phyloP scores from a whole-genome alignment of 2,797 vertebrate genomes.

The Macrochelys suwanniensis region DNA sequence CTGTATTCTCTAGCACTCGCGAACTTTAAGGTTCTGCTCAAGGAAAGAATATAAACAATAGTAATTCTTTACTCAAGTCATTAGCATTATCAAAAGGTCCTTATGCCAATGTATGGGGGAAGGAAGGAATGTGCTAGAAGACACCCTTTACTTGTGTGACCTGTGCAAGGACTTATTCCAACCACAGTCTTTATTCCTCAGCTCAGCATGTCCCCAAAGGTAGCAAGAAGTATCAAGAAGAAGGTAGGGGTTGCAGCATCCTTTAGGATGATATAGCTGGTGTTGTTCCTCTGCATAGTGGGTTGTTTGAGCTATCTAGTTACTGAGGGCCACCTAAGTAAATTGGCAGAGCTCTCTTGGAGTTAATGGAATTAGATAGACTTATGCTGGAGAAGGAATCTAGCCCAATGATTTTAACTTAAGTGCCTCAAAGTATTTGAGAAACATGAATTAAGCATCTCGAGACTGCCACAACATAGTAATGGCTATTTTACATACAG shows the following conservation, averaged over 20 bases:
- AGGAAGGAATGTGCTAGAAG: neutral
- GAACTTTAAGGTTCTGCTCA: neutral
- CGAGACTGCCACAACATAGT: neutral
- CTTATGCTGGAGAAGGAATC: accelerated
- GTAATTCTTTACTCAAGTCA: neutral
- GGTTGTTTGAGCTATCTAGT: neutral
- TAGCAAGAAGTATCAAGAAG: neutral
- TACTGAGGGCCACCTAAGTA: neutral
- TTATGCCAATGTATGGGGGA: neutral
- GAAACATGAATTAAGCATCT: neutral
- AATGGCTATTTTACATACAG: neutral
- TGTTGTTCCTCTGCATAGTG: neutral
- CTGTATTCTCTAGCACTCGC: neutral
- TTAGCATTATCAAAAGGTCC: neutral
- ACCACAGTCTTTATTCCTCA: neutral
- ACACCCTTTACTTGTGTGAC: neutral
- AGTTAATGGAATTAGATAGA: neutral
- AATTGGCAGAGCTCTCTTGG: accelerated
- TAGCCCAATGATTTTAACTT: neutral
- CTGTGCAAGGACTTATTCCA: neutral
- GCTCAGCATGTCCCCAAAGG: neutral
- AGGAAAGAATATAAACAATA: neutral
- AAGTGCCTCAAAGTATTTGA: neutral
- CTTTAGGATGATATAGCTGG: neutral
- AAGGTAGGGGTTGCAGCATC: no score